Evolutionary conservation across 2,888 invertebrate genomes (phyloP).

Genomic region (Lasiommata megera): DNA sequence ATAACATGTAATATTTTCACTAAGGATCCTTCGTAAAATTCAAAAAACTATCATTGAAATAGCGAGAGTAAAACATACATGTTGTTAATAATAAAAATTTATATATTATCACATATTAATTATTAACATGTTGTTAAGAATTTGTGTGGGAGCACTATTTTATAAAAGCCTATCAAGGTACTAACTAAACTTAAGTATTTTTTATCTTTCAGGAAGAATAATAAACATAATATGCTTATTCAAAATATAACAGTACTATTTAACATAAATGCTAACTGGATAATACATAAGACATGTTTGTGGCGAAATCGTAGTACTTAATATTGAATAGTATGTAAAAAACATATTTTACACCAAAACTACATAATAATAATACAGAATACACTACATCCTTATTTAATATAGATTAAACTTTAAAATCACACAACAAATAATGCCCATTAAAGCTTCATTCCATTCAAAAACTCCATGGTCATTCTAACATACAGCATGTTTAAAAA

Average conservation of each 20-base stretch:
- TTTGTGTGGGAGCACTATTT: too few species aligned
- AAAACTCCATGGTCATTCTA: not conserved
- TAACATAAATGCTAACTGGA: too few species aligned
- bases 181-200: too few species aligned
- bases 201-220: too few species aligned
- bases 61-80: too few species aligned
- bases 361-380: conserved; percentile 1
- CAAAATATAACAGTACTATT: too few species aligned
- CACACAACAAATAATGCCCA: conserved; percentile 24
- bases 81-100: too few species aligned
- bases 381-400: conserved; percentile 10
- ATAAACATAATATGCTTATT: not conserved
- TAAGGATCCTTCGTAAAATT: not conserved
- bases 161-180: too few species aligned
- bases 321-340: not conserved
- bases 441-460: conserved; percentile 28
- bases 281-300: not conserved
- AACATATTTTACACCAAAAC: conserved; percentile 19
- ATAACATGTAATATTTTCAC: too few species aligned
- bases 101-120: too few species aligned
- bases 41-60: too few species aligned
- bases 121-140: too few species aligned
- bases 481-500: not conserved
- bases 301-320: not conserved
- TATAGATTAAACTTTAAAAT: conserved; percentile 18